phyloP scores from a whole-genome alignment of 2,888 invertebrate genomes.

The Blastobasis adustella region DNA sequence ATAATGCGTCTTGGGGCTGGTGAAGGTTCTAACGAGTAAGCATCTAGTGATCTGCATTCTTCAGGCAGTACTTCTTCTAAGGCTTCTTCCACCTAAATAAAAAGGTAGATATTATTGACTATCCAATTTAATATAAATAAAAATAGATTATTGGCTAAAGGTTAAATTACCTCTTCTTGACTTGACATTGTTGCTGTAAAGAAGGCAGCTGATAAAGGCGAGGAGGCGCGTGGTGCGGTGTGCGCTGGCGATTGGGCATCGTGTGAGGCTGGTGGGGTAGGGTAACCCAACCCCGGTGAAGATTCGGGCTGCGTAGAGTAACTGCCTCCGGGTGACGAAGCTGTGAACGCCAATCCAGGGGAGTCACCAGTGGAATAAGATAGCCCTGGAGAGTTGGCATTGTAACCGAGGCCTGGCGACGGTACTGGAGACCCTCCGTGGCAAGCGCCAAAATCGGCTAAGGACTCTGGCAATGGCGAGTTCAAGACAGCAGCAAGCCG shows the following conservation, averaged over 20 bases:
- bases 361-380: constrained; percentile 83
- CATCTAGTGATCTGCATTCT: constrained; percentile 77
- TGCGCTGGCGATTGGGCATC: constrained; percentile 82
- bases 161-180: constrained; percentile 78
- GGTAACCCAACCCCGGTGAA: constrained; percentile 86
- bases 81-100: constrained; percentile 83
- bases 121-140: not conserved
- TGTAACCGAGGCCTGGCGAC: constrained; percentile 70
- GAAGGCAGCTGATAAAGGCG: constrained; percentile 88
- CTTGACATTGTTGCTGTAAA: constrained; percentile 90
- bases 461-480: constrained; percentile 84
- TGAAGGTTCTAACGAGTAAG: constrained; percentile 78
- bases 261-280: constrained; percentile 91
- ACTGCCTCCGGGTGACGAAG: constrained; percentile 55
- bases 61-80: constrained; percentile 88
- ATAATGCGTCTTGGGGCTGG: constrained; percentile 88
- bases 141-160: constrained; percentile 2
- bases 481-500: constrained; percentile 85
- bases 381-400: constrained; percentile 77
- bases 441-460: constrained; percentile 89
- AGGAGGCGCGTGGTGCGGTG: constrained; percentile 82
- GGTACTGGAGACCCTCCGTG: constrained; percentile 74
- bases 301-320: constrained; percentile 59
- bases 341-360: constrained; percentile 55
- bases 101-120: constrained; percentile 1